These are phyloP conservation scores for Scelioninae gen. 1 DNA, from an alignment of 2,888 invertebrate species.

Conservation along the genomic window DNA sequence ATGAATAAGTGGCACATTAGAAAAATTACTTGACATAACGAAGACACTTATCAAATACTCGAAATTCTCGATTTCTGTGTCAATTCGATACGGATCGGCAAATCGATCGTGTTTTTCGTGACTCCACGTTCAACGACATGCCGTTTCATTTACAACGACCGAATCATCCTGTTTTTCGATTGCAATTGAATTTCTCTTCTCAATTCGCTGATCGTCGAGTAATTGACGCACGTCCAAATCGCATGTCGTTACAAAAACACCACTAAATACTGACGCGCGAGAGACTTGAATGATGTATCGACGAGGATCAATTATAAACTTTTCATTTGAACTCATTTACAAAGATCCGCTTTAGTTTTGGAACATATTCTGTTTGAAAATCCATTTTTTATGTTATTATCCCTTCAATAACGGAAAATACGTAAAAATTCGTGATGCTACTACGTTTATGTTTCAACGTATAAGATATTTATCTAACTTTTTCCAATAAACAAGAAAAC, in stretches of 20 bases:
- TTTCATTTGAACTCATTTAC: slow-evolving; percentile 40
- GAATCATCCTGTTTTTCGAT: slow-evolving; percentile 78
- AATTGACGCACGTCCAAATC: slow-evolving; percentile 75
- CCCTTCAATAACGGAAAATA: too few relatives aligned
- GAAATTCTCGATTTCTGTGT: slow-evolving; percentile 62
- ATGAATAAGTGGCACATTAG: slow-evolving; percentile 32
- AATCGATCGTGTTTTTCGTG: slow-evolving; percentile 67
- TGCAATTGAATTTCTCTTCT: slow-evolving; percentile 78
- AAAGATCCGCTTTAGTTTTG: slow-evolving; percentile 39
- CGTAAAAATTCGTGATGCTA: too few relatives aligned
- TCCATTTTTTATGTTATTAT: too few relatives aligned
- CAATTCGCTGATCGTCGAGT: slow-evolving; percentile 74
- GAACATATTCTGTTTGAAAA: not conserved
- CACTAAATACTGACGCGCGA: slow-evolving; percentile 51
- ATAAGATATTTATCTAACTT: too few relatives aligned
- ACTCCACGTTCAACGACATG: slow-evolving; percentile 54
- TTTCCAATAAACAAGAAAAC: too few relatives aligned
- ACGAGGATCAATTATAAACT: slow-evolving; percentile 58
- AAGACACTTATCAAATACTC: slow-evolving; percentile 46
- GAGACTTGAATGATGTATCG: slow-evolving; percentile 40
- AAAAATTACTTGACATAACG: slow-evolving; percentile 23
- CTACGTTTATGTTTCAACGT: too few relatives aligned
- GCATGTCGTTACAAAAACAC: slow-evolving; percentile 58
- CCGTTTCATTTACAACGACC: slow-evolving; percentile 76
- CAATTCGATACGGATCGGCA: slow-evolving; percentile 61